Conservation (phyloP, 2,888 invertebrate species). For the Agrochola lota region DNA sequence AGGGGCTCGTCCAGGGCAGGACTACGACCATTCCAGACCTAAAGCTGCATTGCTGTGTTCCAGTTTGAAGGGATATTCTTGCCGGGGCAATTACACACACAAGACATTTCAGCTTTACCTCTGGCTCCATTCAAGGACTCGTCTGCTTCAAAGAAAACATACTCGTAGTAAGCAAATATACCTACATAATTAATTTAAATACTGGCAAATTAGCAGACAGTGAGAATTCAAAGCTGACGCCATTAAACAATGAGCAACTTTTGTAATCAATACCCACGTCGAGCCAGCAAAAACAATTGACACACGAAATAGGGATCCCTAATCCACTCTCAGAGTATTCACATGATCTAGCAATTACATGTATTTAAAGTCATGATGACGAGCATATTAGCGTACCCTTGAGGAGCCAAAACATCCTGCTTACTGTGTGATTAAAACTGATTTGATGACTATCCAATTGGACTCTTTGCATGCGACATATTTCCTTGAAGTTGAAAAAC, state of each 20-base stretch:
- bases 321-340: constrained; percentile 23
- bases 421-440: constrained; percentile 56
- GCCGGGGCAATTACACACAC: no score
- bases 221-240: not conserved
- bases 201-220: constrained; percentile 3
- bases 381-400: constrained; percentile 36
- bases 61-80: no score
- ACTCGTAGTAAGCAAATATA: not conserved
- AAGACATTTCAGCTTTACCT: no score
- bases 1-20: no score
- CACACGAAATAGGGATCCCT: constrained; percentile 32
- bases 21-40: no score
- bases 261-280: not conserved
- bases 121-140: not conserved
- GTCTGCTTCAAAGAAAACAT: not conserved
- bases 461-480: constrained; percentile 30
- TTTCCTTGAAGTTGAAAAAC: constrained; percentile 5
- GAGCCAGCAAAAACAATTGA: constrained; percentile 13
- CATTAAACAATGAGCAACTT: not conserved
- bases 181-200: not conserved
- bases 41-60: no score
- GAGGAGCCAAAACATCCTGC: constrained; percentile 61
- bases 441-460: constrained; percentile 39
- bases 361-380: constrained; percentile 55
- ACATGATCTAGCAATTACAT: constrained; percentile 51